Evolutionary conservation across 2,113 vertebrate species (phyloP), one percentile per base, ranked within the genome.

Genomic region (Strix uralensis): DNA sequence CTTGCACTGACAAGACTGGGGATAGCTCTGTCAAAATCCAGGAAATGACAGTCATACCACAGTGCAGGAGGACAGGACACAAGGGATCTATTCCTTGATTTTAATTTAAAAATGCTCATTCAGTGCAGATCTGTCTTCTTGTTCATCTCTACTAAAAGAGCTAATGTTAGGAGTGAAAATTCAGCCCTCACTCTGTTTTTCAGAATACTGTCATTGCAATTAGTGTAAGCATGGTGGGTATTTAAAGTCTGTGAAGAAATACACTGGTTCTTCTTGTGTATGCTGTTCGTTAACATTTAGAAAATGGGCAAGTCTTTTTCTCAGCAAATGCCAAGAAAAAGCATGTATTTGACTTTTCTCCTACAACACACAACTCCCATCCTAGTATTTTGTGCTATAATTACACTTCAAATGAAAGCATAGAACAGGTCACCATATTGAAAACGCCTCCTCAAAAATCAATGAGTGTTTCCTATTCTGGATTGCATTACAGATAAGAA

Each of bases 401-500:
- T 93, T 97, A 66, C 17, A 18, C 30, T 83, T 84, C 38, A 69
- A 78, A 86, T 90, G 72, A 94, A 94, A 91, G 42, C 67, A 25
- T 57, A 63, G 90, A 88, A 88, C 66, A 52, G 84, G 94, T 96
- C 88, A 93, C 96, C 74, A 52, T 92, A 83, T 79, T 74, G 79
- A 94, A 87, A 74, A 81, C 40, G 7, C 91, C 92, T 91, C 81
- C 91, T 79, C 80, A 93, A 72, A 97, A 97, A 96, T 91, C 83
- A 97, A 74, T 92, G 86, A 89, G 58, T 83, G 67, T 54, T 90
- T 84, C 91, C 95, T 92, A 96, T 97, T 97, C 93, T 94, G 91
- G 79, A 94, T 85, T 79, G 70, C 57, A 61, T 94, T 95, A 92
- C 69, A 80, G 92, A 94, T 89, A 92, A 92, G 86, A 96, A 97